Percentiles rank a stretch among this genome's conserved stretches.
Conservation (phyloP, 2,113 vertebrate genomes). For the Jaculus jaculus region DNA sequence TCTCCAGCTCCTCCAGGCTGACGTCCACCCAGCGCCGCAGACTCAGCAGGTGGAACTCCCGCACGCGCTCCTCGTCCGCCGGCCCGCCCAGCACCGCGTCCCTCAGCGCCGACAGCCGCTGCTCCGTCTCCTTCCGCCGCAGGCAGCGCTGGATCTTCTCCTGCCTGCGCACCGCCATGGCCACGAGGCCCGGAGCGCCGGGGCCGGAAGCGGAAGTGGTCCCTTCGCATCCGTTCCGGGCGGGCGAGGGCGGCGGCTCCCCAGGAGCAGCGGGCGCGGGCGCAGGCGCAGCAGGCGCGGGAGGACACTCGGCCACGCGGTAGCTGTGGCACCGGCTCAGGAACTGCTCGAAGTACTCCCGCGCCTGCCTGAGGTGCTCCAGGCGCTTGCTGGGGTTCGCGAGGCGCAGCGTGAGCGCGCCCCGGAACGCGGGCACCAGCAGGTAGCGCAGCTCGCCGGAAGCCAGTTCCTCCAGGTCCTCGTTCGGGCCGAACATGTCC, state of each 20-base stretch:
- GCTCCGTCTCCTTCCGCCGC: background rate
- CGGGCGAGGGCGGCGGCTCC: background rate
- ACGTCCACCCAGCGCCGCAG: background rate
- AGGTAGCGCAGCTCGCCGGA: slow-evolving; percentile 92
- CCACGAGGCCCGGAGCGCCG: slow-evolving; percentile 81
- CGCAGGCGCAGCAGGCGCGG: slow-evolving; percentile 75
- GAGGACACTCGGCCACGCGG: slow-evolving; percentile 83
- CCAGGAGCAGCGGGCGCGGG: too few species aligned
- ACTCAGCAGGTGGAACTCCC: background rate
- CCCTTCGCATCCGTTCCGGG: background rate
- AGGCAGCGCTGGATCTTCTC: slow-evolving; percentile 89
- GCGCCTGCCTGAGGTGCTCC: slow-evolving; percentile 86
- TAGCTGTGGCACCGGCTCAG: slow-evolving; percentile 88
- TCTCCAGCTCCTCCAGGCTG: background rate
- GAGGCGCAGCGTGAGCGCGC: slow-evolving; percentile 88
- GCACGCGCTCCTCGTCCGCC: background rate
- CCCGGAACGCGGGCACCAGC: slow-evolving; percentile 90
- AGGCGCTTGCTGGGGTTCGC: slow-evolving; percentile 82
- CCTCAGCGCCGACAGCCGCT: background rate
- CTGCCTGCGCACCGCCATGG: slow-evolving; percentile 90
- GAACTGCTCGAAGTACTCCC: slow-evolving; percentile 88
- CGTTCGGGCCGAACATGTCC: slow-evolving; percentile 91
- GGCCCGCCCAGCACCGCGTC: background rate
- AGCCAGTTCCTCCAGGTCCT: slow-evolving; percentile 93
- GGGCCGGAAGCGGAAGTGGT: background rate